A percentile compares a stretch with the other conserved stretches of the same genome.
phyloP scores from a whole-genome alignment of 2,113 vertebrate genomes.

The Mohoua ochrocephala region DNA sequence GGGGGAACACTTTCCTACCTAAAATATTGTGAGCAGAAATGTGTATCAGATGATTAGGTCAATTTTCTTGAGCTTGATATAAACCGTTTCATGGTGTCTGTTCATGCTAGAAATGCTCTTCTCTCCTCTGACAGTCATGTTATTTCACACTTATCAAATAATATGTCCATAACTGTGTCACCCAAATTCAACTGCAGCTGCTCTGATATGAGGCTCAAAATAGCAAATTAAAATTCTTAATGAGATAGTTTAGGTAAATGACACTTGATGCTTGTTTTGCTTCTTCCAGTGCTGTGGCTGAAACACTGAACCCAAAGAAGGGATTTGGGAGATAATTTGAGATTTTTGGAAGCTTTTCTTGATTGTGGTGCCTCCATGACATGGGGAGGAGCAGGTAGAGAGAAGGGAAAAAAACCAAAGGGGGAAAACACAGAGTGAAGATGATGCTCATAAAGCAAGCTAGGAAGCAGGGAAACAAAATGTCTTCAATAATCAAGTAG shows the following conservation, averaged over 20 bases:
- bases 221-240: conserved; percentile 38
- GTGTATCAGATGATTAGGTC: conserved; percentile 31
- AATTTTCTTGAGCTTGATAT: conserved; percentile 17
- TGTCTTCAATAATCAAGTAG: background rate
- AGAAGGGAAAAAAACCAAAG: background rate
- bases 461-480: background rate
- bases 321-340: background rate
- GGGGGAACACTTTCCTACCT: background rate
- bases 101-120: background rate
- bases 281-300: background rate
- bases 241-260: background rate
- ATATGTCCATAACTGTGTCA: background rate
- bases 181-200: conserved; percentile 8
- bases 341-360: background rate
- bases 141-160: conserved; percentile 47
- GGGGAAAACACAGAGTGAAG: background rate
- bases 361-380: background rate
- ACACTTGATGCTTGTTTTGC: background rate
- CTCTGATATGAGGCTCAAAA: background rate
- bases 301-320: background rate
- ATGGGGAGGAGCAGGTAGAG: background rate
- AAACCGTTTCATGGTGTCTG: background rate
- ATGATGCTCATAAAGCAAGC: background rate
- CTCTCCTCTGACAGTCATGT: background rate
- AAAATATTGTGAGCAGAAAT: conserved; percentile 32